Evolutionary conservation across 2,797 vertebrate species (phyloP).

Genomic region (Antennarius maculatus): DNA sequence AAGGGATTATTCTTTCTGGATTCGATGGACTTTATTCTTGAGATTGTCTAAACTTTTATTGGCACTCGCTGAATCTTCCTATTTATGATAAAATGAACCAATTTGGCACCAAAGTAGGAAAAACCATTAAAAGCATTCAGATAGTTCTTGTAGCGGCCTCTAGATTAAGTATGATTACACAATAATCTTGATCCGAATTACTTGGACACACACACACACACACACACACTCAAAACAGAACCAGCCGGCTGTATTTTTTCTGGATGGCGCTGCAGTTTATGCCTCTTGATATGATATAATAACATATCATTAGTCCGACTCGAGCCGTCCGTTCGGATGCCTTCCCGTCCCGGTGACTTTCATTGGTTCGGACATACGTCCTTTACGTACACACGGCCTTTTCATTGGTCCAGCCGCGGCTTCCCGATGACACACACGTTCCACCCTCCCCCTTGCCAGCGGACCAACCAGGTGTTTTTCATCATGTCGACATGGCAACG

Average conservation of each 20-base stretch:
- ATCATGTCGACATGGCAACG: constrained; percentile 80
- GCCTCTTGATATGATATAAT: constrained; percentile 48
- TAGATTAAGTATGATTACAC: constrained; percentile 28
- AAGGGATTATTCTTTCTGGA: constrained; percentile 20
- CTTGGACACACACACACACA: too few relatives aligned
- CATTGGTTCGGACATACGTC: constrained; percentile 67
- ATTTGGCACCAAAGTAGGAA: constrained; percentile 35
- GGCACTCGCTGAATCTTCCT: constrained; percentile 24
- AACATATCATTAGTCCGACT: constrained; percentile 55
- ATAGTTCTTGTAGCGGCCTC: constrained; percentile 10
- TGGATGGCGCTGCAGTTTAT: constrained; percentile 28
- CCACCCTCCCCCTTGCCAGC: constrained; percentile 58
- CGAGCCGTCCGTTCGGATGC: constrained; percentile 44
- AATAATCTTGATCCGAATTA: constrained; percentile 10
- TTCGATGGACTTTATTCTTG: constrained; percentile 46
- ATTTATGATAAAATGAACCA: constrained; percentile 39
- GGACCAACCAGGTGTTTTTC: constrained; percentile 75
- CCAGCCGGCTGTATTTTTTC: background rate
- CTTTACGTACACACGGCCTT: constrained; percentile 29
- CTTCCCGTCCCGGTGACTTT: constrained; percentile 25
- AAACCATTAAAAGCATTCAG: constrained; percentile 28
- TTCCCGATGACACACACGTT: constrained; percentile 61
- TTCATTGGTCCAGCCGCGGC: constrained; percentile 57
- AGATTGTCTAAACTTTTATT: constrained; percentile 46
- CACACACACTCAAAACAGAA: constrained; percentile 3